Evolutionary conservation across 2,888 invertebrate genomes (phyloP), one percentile per base, ranked within the genome.

Genomic region (Heliconius charithonia): DNA sequence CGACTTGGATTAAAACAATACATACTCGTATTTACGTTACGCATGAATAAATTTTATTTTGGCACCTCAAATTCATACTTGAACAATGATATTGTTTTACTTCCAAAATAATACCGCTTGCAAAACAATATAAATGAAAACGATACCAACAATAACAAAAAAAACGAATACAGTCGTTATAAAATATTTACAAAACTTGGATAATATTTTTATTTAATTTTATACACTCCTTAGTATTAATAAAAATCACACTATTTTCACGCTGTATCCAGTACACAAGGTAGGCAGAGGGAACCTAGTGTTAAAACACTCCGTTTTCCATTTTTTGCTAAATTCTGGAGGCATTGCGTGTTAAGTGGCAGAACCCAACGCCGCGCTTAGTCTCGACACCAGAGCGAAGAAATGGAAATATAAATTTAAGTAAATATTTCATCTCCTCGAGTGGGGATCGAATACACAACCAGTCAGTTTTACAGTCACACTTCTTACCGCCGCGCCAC

Each of bases 1-100:
- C n/a, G 41, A 16, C 29, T 22, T 63, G 41, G 27, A 63, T 76
- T 65, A 7, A 65, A 65, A 71, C 65, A 65, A 72, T 72, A 37
- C 63, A 41, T 32, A 32, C 32, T 32, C 32, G 32, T 32, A 37
- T 59, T 66, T 37, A 72, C 71, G 71, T 77, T 65, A 65, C 77
- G 56, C 77, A 65, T 66, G 51, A 76, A 65, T 67, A 37, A 63
- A 45, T 76, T 41, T 71, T 71, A 63, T 45, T 76, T 69, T 76
- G 66, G 13, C 71, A 71, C 70, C 29, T 65, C 59, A 19, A 29
- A 63, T 76, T 63, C 45, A 71, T 45, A 71, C 63, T 76, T 76
- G 76, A 76, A 76, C 62, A 76, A 76, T 71, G 70, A 76, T 76
- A 76, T 76, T 76, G 32, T 59, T n/a, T 76, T 76, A 76, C 76